phyloP scores from a whole-genome alignment of 2,113 vertebrate species.

The Leuciscus idus region DNA sequence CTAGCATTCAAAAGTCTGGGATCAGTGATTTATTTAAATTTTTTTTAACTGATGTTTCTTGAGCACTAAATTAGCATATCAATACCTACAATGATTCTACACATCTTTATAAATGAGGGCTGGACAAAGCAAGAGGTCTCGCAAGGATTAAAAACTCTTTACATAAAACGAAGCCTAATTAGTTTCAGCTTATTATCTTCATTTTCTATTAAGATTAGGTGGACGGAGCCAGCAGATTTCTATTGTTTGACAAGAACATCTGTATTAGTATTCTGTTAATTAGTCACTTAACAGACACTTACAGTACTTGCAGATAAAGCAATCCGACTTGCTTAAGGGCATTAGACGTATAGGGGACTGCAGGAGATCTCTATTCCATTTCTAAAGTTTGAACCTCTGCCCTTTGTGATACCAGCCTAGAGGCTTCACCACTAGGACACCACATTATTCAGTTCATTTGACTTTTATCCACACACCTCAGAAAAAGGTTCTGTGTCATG shows the following conservation, averaged over 20 bases:
- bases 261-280: conserved; percentile 6
- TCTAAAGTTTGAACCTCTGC: not conserved
- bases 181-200: not conserved
- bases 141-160: not conserved
- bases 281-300: not conserved
- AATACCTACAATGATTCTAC: not conserved
- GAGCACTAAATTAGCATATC: not conserved
- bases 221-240: not conserved
- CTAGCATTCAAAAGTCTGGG: not conserved
- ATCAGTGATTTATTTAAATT: not conserved
- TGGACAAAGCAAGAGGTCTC: not conserved
- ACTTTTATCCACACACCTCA: not conserved
- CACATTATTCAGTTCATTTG: conserved; percentile 8
- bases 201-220: not conserved
- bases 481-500: not conserved
- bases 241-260: not conserved
- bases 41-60: not conserved
- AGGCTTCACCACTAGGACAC: not conserved
- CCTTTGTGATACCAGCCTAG: conserved; percentile 5
- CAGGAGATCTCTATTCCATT: not conserved
- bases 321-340: not conserved
- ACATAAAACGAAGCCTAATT: not conserved
- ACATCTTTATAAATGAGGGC: not conserved
- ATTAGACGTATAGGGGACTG: not conserved
- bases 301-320: not conserved